Percentiles rank a stretch among this genome's conserved stretches.
These are phyloP conservation scores for Acipenser oxyrinchus DNA, from an alignment of 2,797 vertebrate genomes.

Conservation along the genomic window DNA sequence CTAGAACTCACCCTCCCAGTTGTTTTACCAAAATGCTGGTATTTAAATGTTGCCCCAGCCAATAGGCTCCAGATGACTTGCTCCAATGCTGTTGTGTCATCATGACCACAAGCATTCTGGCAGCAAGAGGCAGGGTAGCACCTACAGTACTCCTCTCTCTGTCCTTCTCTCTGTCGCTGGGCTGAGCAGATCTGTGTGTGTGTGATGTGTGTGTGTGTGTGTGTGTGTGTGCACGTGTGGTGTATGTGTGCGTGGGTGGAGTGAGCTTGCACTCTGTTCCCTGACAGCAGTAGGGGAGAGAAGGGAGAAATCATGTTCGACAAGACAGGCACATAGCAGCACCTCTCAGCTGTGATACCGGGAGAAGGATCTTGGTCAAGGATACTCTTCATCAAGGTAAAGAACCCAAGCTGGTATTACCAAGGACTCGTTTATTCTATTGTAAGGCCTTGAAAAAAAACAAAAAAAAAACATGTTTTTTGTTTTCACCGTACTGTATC, in stretches of 20 bases:
- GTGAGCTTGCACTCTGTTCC: slow-evolving; percentile 17
- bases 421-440: background rate
- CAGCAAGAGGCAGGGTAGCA: background rate
- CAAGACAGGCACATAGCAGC: slow-evolving; percentile 16
- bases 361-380: slow-evolving; percentile 26
- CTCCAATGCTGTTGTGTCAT: slow-evolving; percentile 9
- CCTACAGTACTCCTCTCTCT: too few relatives aligned
- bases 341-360: slow-evolving; percentile 17
- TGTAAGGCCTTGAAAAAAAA: too few relatives aligned
- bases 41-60: slow-evolving; percentile 8
- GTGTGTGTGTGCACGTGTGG: background rate
- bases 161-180: too few relatives aligned
- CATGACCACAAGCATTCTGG: slow-evolving; percentile 13
- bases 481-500: too few relatives aligned
- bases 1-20: background rate
- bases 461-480: too few relatives aligned
- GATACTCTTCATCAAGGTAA: slow-evolving; percentile 46
- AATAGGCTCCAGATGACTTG: slow-evolving; percentile 9
- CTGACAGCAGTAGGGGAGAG: slow-evolving; percentile 15
- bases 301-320: slow-evolving; percentile 19
- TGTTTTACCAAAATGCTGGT: background rate
- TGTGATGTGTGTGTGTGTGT: too few relatives aligned
- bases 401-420: background rate
- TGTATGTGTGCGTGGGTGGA: slow-evolving; percentile 8
- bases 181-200: too few relatives aligned